These are phyloP conservation scores for Drymonia ruficornis DNA, from an alignment of 2,888 invertebrate genomes.

Conservation along the genomic window DNA sequence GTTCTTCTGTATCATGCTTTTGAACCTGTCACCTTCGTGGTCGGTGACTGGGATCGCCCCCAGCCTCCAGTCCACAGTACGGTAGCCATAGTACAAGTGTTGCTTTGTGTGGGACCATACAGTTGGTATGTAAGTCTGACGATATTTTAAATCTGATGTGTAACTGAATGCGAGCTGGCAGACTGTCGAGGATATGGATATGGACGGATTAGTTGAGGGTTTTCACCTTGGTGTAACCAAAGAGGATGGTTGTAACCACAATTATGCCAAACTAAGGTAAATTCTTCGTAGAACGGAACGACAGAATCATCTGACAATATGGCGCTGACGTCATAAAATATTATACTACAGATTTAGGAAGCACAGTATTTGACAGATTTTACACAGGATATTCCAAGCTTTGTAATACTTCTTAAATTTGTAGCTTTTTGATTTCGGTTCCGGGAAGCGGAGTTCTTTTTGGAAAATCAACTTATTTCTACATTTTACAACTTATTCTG, in stretches of 20 bases:
- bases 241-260: neutral
- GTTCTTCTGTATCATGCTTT: too few relatives aligned
- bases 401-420: neutral
- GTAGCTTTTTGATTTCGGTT: neutral
- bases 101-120: too few relatives aligned
- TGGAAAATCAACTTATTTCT: slow-evolving; percentile 9
- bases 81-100: too few relatives aligned
- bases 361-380: slow-evolving; percentile 3
- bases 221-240: too few relatives aligned
- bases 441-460: neutral
- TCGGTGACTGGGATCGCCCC: too few relatives aligned
- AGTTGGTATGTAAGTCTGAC: too few relatives aligned
- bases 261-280: neutral
- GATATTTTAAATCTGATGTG: too few relatives aligned
- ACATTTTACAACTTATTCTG: slow-evolving; percentile 37
- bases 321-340: slow-evolving; percentile 29
- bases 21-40: too few relatives aligned
- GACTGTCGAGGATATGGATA: too few relatives aligned
- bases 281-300: slow-evolving; percentile 39
- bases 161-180: too few relatives aligned
- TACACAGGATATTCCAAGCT: neutral
- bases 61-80: too few relatives aligned
- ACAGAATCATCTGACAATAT: slow-evolving; percentile 50
- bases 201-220: too few relatives aligned
- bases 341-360: slow-evolving; percentile 38